Percentiles rank a stretch among this genome's conserved stretches.
phyloP scores from a whole-genome alignment of 2,888 invertebrate species.

The Malacosoma neustria region DNA sequence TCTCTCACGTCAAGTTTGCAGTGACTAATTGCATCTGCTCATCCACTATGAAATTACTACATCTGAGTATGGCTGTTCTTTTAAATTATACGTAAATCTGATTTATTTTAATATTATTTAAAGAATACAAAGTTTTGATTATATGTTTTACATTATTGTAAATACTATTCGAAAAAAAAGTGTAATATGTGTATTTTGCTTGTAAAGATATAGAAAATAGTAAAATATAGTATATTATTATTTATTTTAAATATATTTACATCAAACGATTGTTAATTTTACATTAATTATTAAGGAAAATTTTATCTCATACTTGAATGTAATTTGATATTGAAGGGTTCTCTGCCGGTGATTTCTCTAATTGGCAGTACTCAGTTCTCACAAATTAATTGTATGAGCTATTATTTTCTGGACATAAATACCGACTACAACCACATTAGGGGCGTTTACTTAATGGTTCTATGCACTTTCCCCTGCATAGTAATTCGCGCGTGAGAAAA shows the following conservation, averaged over 20 bases:
- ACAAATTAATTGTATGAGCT: constrained; percentile 41
- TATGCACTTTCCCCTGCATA: constrained; percentile 32
- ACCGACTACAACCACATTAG: constrained; percentile 30
- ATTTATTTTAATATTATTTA: too few species aligned
- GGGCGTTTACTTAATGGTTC: constrained; percentile 45
- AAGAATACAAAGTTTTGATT: too few species aligned
- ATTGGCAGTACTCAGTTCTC: constrained; percentile 36
- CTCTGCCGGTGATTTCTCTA: constrained; percentile 41
- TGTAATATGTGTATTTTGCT: too few species aligned
- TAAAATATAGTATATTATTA: too few species aligned
- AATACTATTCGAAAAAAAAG: too few species aligned
- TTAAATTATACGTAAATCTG: not conserved
- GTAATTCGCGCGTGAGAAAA: constrained; percentile 39
- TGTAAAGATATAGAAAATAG: too few species aligned
- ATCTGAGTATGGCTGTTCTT: not conserved
- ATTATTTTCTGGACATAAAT: constrained; percentile 50
- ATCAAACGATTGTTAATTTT: too few species aligned
- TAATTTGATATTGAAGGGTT: constrained; percentile 12
- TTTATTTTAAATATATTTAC: too few species aligned
- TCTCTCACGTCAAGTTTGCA: not conserved
- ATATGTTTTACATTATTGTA: too few species aligned
- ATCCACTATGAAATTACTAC: not conserved
- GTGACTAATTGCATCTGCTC: not conserved
- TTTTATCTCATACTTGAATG: too few species aligned
- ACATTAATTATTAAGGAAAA: too few species aligned